phyloP scores from a whole-genome alignment of 2,888 invertebrate species.

The Athetis lepigone region DNA sequence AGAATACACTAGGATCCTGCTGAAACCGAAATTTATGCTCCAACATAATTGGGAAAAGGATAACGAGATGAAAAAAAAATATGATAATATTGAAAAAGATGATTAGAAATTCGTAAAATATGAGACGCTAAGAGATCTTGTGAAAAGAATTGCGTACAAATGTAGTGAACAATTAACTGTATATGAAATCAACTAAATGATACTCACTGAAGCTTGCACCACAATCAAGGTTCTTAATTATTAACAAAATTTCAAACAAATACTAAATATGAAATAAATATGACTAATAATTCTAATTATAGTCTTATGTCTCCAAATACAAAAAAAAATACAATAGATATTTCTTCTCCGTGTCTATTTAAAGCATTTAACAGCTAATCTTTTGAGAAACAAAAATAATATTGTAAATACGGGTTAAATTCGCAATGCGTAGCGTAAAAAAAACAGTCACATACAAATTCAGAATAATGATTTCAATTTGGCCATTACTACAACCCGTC shows the following conservation, averaged over 20 bases:
- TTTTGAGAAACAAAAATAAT: slow-evolving; percentile 11
- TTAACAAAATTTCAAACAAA: not conserved
- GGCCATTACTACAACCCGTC: slow-evolving; percentile 60
- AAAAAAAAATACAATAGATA: not conserved
- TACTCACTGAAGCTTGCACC: too few relatives aligned
- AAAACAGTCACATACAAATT: slow-evolving; percentile 69
- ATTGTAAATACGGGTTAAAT: slow-evolving; percentile 32
- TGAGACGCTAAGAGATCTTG: not conserved
- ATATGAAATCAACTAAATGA: not conserved
- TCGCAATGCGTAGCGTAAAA: slow-evolving; percentile 37
- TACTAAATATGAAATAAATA: not conserved
- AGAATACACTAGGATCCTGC: too few relatives aligned
- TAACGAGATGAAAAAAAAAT: too few relatives aligned
- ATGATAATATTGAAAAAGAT: not conserved
- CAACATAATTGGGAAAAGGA: not conserved
- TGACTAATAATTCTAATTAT: not conserved
- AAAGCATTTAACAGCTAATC: slow-evolving; percentile 9
- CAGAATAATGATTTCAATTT: slow-evolving; percentile 78
- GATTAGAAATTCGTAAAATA: not conserved
- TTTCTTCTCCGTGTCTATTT: not conserved
- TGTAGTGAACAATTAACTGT: not conserved
- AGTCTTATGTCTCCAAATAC: not conserved
- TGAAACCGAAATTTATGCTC: too few relatives aligned
- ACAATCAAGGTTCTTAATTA: not conserved
- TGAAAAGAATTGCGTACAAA: not conserved